Evolutionary conservation across 2,888 invertebrate species (phyloP), one percentile per base, ranked within the genome.

Genomic region (Conops quadrifasciatus): DNA sequence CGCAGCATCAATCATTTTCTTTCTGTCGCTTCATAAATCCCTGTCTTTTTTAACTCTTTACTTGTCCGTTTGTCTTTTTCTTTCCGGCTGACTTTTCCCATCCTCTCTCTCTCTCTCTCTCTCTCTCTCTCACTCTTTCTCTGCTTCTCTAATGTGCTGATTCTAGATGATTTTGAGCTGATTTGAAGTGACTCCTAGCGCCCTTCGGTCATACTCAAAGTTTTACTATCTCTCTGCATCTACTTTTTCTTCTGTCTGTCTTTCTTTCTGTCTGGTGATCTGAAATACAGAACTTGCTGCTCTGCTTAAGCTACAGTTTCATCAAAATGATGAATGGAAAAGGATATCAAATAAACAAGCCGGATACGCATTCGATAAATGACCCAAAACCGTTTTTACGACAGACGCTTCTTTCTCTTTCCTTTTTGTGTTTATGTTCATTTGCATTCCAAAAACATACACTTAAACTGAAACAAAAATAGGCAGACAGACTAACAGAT

Each of bases 351-450:
- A 16, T 51, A 49, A 30, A 53, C 11, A 47, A 51, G 49, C 28
- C 30, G 65, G 51, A 53, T 53, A 36, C n/a, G 65, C 65, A 65
- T 53, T 28, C 43, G 66, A 66, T 53, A 36, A 66, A 66, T 66
- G 66, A 51, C 36, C 15, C 53, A 19, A 53, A 36, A 47, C 30
- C 16, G 16, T 63, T 63, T 63, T 15, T 47, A 49, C 13, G 30
- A 19, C 28, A 28, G 11, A 26, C 16, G 9, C 30, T n/a, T 24
- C 1, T n/a, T 9, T 56, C 53, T 21, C 21, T 4, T 49, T 49
- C 49, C 11, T 16, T 15, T 49, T 16, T 16, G n/a, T 49, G 3
- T 49, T 49, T 13, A 11, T 49, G 49, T 4, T 15, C 2, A 49
- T n/a, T 49, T n/a, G 4, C n/a, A 49, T 49, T n/a, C 3, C n/a